Evolutionary conservation across 2,113 vertebrate species (phyloP), one percentile per base, ranked within the genome.

Genomic region (Hystrix cristata): DNA sequence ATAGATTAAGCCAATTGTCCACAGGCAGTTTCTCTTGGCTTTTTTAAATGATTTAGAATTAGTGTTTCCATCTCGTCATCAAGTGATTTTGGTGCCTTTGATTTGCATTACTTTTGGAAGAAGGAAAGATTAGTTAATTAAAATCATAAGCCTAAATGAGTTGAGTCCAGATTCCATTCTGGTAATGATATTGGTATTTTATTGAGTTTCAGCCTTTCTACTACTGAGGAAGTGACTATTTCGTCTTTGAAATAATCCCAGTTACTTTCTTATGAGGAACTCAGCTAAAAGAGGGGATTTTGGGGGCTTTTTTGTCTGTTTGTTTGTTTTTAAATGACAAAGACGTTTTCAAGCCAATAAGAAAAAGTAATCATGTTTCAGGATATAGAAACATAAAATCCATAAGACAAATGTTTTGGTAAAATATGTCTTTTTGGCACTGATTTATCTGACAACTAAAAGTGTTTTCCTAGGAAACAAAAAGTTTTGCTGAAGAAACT

Each of bases 341-440:
- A 80, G 13, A 93, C 74, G 9, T 51, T 8, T 85, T 81, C 15
- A 53, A 78, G 55, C 19, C 87, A 95, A 46, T 81, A 92, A 95
- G 53, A 95, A 96, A 78, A 95, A 83, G 60, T 55, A 82, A 72
- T 69, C 21, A 79, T 57, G 18, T 94, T 92, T 95, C 60, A 80
- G n/a, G 25, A 92, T 95, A 80, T 71, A 18, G 92, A 97, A 96
- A 97, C n/a, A 93, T n/a, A 16, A 95, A 95, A 97, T 80, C 34
- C 83, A 81, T 31, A 87, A 94, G 96, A 92, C 43, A 97, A 97
- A 94, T 69, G 55, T 94, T 96, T 96, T 91, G 79, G 60, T 88
- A 91, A 96, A 97, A 69, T 92, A 78, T 79, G 38, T 94, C 31
- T 94, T 88, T 96, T 72, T 23, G 69, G 72, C 71, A 88, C 38